Percentiles rank a stretch among this genome's conserved stretches.
Conservation (phyloP, 2,113 vertebrate species). For the Pelecanus crispus region DNA sequence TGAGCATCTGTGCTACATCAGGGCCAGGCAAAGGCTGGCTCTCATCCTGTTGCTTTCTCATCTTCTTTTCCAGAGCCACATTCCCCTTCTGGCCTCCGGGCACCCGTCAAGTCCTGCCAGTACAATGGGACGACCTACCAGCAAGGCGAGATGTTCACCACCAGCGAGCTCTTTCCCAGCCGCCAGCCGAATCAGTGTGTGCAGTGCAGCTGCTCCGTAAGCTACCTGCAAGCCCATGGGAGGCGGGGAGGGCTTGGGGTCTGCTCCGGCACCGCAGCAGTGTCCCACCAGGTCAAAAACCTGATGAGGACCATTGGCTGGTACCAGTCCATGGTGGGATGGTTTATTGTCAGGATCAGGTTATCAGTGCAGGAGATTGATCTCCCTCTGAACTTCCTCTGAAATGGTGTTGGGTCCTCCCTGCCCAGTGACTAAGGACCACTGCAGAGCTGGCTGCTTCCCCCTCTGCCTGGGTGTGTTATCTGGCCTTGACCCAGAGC, state of each 20-base stretch:
- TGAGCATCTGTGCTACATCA: rapidly evolving
- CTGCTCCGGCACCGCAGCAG: background rate
- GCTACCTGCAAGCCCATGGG: background rate
- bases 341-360: rapidly evolving
- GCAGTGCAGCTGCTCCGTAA: slow-evolving; percentile 92
- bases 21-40: background rate
- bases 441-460: background rate
- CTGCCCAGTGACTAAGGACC: background rate
- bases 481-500: background rate
- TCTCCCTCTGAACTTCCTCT: background rate
- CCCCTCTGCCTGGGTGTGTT: rapidly evolving
- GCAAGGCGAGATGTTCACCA: slow-evolving; percentile 87
- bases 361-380: background rate
- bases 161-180: slow-evolving; percentile 82
- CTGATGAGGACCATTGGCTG: rapidly evolving
- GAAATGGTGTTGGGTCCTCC: background rate
- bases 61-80: slow-evolving; percentile 72
- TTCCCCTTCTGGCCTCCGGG: slow-evolving; percentile 83
- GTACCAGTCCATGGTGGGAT: background rate
- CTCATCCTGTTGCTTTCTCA: background rate
- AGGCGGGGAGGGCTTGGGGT: background rate
- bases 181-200: slow-evolving; percentile 88
- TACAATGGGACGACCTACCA: slow-evolving; percentile 86
- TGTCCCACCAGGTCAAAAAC: background rate
- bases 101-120: slow-evolving; percentile 79